These are phyloP conservation scores for Ispidina picta DNA, from an alignment of 2,797 vertebrate genomes.

Conservation along the genomic window DNA sequence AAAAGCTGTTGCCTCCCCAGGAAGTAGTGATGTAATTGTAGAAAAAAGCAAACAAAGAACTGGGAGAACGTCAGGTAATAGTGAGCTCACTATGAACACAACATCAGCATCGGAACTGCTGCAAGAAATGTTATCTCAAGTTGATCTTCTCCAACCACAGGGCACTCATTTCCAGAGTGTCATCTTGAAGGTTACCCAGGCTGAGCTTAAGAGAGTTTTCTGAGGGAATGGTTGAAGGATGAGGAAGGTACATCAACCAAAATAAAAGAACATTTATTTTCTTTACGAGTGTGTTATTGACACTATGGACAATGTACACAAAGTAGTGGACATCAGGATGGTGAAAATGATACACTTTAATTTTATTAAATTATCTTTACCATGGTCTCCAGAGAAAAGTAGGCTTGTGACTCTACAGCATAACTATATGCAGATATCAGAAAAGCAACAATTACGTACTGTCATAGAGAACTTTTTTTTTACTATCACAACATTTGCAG, in stretches of 20 bases:
- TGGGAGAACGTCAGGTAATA: neutral
- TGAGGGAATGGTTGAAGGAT: neutral
- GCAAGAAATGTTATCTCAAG: neutral
- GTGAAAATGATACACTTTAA: accelerated
- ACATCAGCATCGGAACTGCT: neutral
- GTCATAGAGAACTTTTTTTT: neutral
- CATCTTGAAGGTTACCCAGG: neutral
- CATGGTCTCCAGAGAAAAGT: neutral
- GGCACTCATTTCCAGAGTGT: neutral
- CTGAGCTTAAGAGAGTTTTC: neutral
- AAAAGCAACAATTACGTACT: neutral
- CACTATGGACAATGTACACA: neutral
- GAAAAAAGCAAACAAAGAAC: neutral
- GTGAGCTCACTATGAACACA: neutral
- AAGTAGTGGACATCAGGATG: neutral
- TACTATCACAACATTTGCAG: neutral
- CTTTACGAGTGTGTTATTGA: neutral
- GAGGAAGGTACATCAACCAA: neutral
- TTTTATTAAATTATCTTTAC: neutral
- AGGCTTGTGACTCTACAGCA: neutral
- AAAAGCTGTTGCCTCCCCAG: neutral
- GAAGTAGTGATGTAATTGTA: neutral
- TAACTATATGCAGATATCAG: neutral
- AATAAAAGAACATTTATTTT: neutral
- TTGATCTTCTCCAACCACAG: neutral